These are phyloP conservation scores for Phasia obesa DNA, from an alignment of 2,888 invertebrate genomes.

Conservation along the genomic window DNA sequence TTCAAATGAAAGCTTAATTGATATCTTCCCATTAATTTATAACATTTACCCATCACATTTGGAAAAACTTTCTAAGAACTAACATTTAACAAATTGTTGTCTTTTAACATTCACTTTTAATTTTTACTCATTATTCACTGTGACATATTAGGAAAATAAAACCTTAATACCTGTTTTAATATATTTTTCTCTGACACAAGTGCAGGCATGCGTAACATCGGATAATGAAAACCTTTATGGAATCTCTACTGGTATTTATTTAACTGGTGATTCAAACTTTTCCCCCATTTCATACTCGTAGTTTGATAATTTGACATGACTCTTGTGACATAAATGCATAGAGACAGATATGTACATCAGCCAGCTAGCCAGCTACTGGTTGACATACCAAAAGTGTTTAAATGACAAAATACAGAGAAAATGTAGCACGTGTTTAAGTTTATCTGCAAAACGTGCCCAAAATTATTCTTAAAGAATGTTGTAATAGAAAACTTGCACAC, in stretches of 20 bases:
- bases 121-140: not conserved
- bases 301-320: conserved; percentile 67
- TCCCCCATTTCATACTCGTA: conserved; percentile 31
- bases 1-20: too few relatives aligned
- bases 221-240: conserved; percentile 13
- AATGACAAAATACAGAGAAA: conserved; percentile 65
- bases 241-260: conserved; percentile 45
- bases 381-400: conserved; percentile 55
- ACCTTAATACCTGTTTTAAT: conserved; percentile 43
- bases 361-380: conserved; percentile 18
- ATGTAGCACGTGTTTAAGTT: conserved; percentile 67
- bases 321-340: conserved; percentile 46
- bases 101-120: conserved; percentile 29
- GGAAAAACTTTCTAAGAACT: too few relatives aligned
- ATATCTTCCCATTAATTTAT: too few relatives aligned
- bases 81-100: not conserved
- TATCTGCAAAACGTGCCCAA: conserved; percentile 65
- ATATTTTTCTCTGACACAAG: conserved; percentile 47
- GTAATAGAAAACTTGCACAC: not conserved
- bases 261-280: not conserved
- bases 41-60: too few relatives aligned
- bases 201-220: conserved; percentile 57
- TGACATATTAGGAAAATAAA: conserved; percentile 12
- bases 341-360: not conserved
- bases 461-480: conserved; percentile 40